Conservation (phyloP, 2,113 vertebrate genomes). For the Alces alces region DNA sequence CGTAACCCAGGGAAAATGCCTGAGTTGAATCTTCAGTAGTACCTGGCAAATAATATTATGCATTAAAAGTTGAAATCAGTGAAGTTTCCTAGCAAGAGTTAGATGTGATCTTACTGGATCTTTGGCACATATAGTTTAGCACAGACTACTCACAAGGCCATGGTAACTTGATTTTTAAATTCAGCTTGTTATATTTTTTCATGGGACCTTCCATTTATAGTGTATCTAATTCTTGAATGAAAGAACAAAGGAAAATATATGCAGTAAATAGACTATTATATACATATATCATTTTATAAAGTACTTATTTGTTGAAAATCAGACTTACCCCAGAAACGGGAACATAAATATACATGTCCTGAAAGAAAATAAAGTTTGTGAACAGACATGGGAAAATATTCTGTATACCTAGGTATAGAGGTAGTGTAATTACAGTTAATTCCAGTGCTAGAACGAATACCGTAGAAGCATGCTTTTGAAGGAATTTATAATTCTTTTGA, state of each 20-base stretch:
- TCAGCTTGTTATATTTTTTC: neutral
- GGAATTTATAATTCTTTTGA: neutral
- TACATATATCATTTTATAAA: neutral
- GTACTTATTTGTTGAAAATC: neutral
- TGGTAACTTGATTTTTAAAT: neutral
- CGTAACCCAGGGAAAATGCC: neutral
- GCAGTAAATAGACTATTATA: neutral
- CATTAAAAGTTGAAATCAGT: neutral
- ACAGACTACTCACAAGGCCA: neutral
- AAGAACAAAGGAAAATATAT: neutral
- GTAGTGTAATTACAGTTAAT: conserved; percentile 15
- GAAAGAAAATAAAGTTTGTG: conserved; percentile 29
- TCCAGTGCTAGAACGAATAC: neutral
- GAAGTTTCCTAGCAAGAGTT: neutral
- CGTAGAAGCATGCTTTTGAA: neutral
- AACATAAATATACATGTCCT: neutral
- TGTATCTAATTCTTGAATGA: neutral
- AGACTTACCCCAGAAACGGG: neutral
- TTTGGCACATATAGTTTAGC: neutral
- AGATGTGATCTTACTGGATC: neutral
- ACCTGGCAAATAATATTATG: neutral
- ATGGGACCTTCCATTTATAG: neutral
- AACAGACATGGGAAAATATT: neutral
- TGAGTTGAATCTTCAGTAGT: neutral
- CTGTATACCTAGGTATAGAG: neutral